Evolutionary conservation across 2,888 invertebrate species (phyloP), one percentile per base, ranked within the genome.

Genomic region (Cynaeus angustus): DNA sequence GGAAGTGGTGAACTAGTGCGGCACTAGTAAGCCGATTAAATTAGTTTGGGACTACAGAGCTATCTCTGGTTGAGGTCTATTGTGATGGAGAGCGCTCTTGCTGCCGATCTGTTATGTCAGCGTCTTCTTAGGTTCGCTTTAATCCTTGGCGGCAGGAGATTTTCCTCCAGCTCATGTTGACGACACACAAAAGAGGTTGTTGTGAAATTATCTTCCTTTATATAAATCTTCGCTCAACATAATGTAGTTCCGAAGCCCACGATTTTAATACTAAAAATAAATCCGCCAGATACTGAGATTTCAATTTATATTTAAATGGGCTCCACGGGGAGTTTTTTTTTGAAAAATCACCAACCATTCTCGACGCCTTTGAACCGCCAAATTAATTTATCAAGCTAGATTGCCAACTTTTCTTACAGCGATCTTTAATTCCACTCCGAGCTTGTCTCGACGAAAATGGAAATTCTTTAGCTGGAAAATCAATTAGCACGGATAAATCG

Each of bases 71-170:
- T 66, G 62, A 65, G 66, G 62, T 56, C 73, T 72, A 74, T 74
- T 73, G 75, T 75, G 72, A 76, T 74, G 72, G 70, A 73, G 72
- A 75, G 73, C 68, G 64, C 69, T 68, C 68, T 64, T 61, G 72
- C 67, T 68, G 70, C 70, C 70, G 75, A 75, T 76, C 72, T 74
- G 74, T 77, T 77, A 75, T 76, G 76, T 77, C 76, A 77, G 74
- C 77, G 75, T 75, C 75, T 77, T 73, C 75, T 69, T 68, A 69
- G 72, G 67, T 71, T 70, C 59, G 61, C 66, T 71, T 53, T 76
- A 77, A 77, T 75, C 76, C 75, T 70, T 69, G 66, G 68, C 72
- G 72, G 74, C 72, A 68, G 69, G 68, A 72, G 72, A 76, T 74
- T 73, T 73, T 70, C 71, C 70, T 67, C 66, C 64, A 55, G 68